Evolutionary conservation across 2,113 vertebrate genomes (phyloP).

Genomic region (Zosterops hypoxanthus): DNA sequence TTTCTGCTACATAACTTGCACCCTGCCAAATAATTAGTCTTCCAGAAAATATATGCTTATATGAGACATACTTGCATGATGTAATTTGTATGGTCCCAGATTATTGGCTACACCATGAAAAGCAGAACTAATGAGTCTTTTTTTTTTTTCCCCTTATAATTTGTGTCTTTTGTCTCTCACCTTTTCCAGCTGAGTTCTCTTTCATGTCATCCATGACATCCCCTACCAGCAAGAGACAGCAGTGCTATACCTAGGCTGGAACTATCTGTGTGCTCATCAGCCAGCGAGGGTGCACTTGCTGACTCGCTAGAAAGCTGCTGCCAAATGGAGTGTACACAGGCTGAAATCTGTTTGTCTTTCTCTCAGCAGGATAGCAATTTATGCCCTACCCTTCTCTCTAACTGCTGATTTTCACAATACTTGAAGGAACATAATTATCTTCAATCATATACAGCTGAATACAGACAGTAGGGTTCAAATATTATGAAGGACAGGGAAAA

Average conservation of each 20-base stretch:
- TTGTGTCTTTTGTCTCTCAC: constrained; percentile 25
- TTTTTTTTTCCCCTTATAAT: neutral
- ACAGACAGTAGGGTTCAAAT: neutral
- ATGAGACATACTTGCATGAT: neutral
- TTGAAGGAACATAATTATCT: constrained; percentile 24
- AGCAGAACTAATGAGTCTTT: neutral
- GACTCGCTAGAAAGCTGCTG: constrained; percentile 46
- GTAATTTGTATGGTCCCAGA: neutral
- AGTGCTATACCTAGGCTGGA: neutral
- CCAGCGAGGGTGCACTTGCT: constrained; percentile 39
- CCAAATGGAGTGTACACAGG: constrained; percentile 23
- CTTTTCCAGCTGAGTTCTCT: constrained; percentile 20
- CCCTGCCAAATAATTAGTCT: constrained; percentile 14
- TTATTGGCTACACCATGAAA: neutral
- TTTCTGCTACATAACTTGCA: neutral
- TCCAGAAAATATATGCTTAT: neutral
- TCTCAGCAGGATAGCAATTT: constrained; percentile 41
- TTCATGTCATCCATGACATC: constrained; percentile 35
- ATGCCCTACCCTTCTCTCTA: neutral
- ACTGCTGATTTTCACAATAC: constrained; percentile 46
- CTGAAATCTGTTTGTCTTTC: constrained; percentile 55
- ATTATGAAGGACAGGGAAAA: neutral
- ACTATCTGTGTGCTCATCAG: constrained; percentile 6
- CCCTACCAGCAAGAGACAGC: constrained; percentile 11
- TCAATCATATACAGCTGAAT: neutral